A percentile compares a stretch with the other conserved stretches of the same genome.
Evolutionary conservation across 2,113 vertebrate species (phyloP).

Genomic region (Phyllopteryx taeniolatus): DNA sequence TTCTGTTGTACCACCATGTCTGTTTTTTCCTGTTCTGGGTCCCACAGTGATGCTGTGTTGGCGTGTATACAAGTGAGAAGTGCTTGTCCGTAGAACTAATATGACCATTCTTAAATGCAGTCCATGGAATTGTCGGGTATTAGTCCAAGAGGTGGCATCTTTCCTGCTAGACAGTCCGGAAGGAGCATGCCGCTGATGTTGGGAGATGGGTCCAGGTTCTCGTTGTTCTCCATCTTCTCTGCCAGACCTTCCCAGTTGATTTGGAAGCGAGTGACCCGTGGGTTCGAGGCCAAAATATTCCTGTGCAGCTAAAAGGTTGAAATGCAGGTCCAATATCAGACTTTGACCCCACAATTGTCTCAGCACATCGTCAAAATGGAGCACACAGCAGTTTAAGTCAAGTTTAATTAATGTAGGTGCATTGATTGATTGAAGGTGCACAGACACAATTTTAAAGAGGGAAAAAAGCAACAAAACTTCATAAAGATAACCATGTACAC

Average conservation of each 20-base stretch:
- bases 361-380: background rate
- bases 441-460: too few relatives aligned
- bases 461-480: too few relatives aligned
- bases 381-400: too few relatives aligned
- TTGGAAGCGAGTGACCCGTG: slow-evolving; percentile 87
- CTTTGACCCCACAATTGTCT: background rate
- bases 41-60: background rate
- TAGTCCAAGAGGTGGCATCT: slow-evolving; percentile 73
- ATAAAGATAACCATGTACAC: too few relatives aligned
- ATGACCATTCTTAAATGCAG: slow-evolving; percentile 71
- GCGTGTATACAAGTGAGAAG: slow-evolving; percentile 9
- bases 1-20: background rate
- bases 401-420: too few relatives aligned
- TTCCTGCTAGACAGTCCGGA: slow-evolving; percentile 74
- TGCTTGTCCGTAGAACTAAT: background rate
- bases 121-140: slow-evolving; percentile 91
- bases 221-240: slow-evolving; percentile 81
- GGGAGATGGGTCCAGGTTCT: slow-evolving; percentile 82
- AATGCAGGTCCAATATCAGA: background rate
- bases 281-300: slow-evolving; percentile 88
- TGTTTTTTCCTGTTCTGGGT: background rate
- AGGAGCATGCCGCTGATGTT: slow-evolving; percentile 72
- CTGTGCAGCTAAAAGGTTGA: slow-evolving; percentile 78
- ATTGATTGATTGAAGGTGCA: too few relatives aligned
- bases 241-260: slow-evolving; percentile 86